Base-by-base conservation (phyloP, 2,888 invertebrate species). In the Anthoptus insignis region DNA sequence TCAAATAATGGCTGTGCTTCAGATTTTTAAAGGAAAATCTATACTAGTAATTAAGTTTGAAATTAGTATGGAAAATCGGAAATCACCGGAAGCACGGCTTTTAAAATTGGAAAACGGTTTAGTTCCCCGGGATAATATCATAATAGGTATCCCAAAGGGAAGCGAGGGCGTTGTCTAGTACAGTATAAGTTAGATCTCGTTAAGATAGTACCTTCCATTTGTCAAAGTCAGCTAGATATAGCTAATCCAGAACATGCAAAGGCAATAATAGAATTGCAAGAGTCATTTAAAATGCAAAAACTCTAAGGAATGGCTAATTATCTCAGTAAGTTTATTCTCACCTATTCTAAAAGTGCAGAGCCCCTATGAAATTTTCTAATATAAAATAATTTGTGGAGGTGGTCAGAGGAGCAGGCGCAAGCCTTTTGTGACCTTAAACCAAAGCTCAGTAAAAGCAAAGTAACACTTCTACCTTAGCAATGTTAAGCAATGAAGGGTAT, bases 311-410 rank as follows among this genome's bases (percentile, higher is more conserved):
- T 45, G 19, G 8, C 16, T 14, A 45, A 21, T 45, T 16, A 21
- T 45, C 16, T 45, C 3, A 45, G 45, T 45, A 45, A 45, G 58
- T 34, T 49, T 39, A 34, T 21, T 58, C 64, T 13, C 11, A 34
- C 5, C 11, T 34, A 34, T 34, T 34, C 34, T 34, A 34, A 9
- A 34, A 34, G 13, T 34, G 11, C 34, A 34, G 34, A 34, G 11
- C 34, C 34, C 3, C n/a, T 34, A 34, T 8, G 34, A 34, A 34
- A 34, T 34, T 9, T 34, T 8, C 34, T 34, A 8, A 34, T 8
- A 34, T 8, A 34, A 34, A 13, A 34, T n/a, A 34, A 3, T 34
- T 3, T 34, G 34, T 34, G 34, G 34, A 34, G n/a, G 9, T 34
- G 34, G 34, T 34, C 34, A 34, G 34, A 34, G 9, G n/a, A n/a